A percentile compares a stretch with the other conserved stretches of the same genome.
Conservation (phyloP, 2,888 invertebrate species). For the Drosophila vallismaia region DNA sequence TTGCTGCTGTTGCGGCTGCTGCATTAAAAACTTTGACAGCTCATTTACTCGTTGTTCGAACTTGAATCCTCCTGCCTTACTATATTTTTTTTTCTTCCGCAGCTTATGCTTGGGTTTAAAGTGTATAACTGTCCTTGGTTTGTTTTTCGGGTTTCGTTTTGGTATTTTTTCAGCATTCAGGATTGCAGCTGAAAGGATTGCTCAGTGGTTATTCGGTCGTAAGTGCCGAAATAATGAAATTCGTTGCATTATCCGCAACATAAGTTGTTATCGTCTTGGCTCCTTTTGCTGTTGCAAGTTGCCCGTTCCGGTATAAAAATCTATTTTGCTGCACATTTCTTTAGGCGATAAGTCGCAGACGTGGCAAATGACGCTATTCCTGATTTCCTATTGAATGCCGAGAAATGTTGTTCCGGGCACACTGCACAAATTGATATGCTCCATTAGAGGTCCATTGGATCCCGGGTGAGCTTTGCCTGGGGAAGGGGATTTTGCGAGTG, state of each 20-base stretch:
- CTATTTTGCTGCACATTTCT: slow-evolving; percentile 74
- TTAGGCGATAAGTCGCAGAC: slow-evolving; percentile 81
- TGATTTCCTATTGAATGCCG: slow-evolving; percentile 43
- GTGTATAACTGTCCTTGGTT: slow-evolving; percentile 71
- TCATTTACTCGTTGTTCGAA: slow-evolving; percentile 80
- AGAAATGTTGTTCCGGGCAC: slow-evolving; percentile 18
- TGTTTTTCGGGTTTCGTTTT: slow-evolving; percentile 8
- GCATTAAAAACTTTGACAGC: slow-evolving; percentile 81
- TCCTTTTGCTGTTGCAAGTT: slow-evolving; percentile 19
- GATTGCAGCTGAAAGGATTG: slow-evolving; percentile 60
- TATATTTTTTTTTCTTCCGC: slow-evolving; percentile 11
- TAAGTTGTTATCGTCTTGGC: slow-evolving; percentile 62
- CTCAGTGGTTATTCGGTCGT: slow-evolving; percentile 76
- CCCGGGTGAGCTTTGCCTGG: neutral
- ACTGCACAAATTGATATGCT: slow-evolving; percentile 44
- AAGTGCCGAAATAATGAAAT: slow-evolving; percentile 80
- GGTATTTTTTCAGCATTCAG: slow-evolving; percentile 28
- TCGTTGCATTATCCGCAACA: slow-evolving; percentile 77
- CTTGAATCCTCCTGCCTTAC: slow-evolving; percentile 46
- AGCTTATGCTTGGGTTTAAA: slow-evolving; percentile 73
- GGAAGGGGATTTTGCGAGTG: neutral
- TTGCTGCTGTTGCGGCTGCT: slow-evolving; percentile 48
- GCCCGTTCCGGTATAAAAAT: slow-evolving; percentile 48
- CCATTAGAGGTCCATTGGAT: slow-evolving; percentile 27
- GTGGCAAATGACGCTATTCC: slow-evolving; percentile 71